These are phyloP conservation scores for Rhodeus uyekii DNA, from an alignment of 2,797 vertebrate genomes.

Conservation along the genomic window DNA sequence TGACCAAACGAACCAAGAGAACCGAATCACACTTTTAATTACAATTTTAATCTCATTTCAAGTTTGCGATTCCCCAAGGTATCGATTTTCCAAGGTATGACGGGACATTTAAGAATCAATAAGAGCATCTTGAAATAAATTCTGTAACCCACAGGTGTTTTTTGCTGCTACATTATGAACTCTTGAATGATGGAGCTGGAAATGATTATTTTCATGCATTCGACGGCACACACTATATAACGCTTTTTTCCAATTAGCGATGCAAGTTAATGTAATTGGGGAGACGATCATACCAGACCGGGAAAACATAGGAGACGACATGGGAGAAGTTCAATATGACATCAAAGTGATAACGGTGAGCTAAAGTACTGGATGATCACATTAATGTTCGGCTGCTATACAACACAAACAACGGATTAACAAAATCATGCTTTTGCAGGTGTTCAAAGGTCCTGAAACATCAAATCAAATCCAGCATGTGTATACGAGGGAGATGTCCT, in stretches of 20 bases:
- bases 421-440: too few relatives aligned
- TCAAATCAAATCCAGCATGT: too few relatives aligned
- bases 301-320: too few relatives aligned
- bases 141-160: background rate
- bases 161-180: background rate
- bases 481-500: too few relatives aligned
- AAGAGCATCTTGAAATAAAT: background rate
- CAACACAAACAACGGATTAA: too few relatives aligned
- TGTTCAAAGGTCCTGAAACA: too few relatives aligned
- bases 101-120: background rate
- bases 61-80: too few relatives aligned
- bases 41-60: too few relatives aligned
- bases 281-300: constrained; percentile 88
- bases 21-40: too few relatives aligned
- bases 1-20: too few relatives aligned
- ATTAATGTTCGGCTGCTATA: background rate
- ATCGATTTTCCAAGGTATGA: background rate
- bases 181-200: background rate
- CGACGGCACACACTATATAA: background rate
- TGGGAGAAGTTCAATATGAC: constrained; percentile 92
- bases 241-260: constrained; percentile 72
- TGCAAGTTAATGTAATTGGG: constrained; percentile 87
- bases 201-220: background rate
- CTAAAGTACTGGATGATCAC: background rate
- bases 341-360: constrained; percentile 97